phyloP scores from a whole-genome alignment of 2,888 invertebrate genomes.

The Volucella inflata region DNA sequence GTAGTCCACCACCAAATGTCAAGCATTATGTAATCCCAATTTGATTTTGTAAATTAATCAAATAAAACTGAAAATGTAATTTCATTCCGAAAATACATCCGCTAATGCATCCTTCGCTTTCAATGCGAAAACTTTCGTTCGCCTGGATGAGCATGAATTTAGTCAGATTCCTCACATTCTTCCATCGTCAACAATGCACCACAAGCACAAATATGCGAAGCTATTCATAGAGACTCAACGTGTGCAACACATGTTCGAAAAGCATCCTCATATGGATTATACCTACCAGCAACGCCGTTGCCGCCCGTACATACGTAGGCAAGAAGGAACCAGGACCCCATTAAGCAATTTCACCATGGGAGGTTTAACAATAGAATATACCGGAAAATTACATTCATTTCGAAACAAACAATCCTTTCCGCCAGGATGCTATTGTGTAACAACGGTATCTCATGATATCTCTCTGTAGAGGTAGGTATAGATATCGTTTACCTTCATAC shows the following conservation, averaged over 20 bases:
- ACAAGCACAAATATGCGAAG: conserved; percentile 7
- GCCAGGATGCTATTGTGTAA: conserved; percentile 64
- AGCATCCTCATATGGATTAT: no score
- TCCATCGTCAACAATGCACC: conserved; percentile 22
- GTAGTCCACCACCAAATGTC: no score
- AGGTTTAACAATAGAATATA: conserved; percentile 74
- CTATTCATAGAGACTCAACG: background rate
- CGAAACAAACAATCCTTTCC: conserved; percentile 72
- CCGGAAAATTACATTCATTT: conserved; percentile 74
- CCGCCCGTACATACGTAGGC: no score
- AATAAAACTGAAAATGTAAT: no score
- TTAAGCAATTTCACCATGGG: conserved; percentile 70
- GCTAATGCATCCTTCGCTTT: no score
- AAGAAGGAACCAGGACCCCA: conserved; percentile 42
- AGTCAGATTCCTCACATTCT: conserved; percentile 32
- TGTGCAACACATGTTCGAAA: background rate
- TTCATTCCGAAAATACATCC: no score
- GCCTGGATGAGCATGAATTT: conserved; percentile 4
- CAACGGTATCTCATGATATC: conserved; percentile 68
- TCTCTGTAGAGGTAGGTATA: background rate
- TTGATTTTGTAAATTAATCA: no score
- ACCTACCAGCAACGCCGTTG: no score
- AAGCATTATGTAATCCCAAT: no score
- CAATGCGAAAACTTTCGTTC: no score
- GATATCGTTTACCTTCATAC: no score